Evolutionary conservation across 2,888 invertebrate species (phyloP).

Genomic region (Oxycera nigricornis): DNA sequence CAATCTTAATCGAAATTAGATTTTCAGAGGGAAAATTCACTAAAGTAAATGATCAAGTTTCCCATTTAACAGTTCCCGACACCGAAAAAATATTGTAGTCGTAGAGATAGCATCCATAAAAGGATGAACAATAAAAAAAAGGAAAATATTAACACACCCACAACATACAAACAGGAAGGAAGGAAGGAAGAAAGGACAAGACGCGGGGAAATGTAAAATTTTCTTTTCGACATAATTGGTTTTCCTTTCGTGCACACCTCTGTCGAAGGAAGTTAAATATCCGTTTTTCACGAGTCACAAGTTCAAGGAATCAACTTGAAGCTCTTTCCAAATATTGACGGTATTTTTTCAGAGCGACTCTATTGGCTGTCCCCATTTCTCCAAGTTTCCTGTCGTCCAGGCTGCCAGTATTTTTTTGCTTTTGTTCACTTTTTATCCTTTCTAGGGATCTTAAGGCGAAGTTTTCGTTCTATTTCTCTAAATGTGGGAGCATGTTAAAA

Average conservation of each 20-base stretch:
- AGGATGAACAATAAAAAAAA: neutral
- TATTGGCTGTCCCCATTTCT: neutral
- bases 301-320: neutral
- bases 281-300: slow-evolving; percentile 2
- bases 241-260: slow-evolving; percentile 25
- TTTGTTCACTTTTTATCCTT: neutral
- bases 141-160: neutral
- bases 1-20: neutral
- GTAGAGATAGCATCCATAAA: neutral
- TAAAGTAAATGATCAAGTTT: neutral
- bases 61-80: neutral
- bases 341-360: neutral
- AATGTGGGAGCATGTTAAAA: neutral
- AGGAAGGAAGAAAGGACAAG: neutral
- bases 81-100: neutral
- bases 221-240: slow-evolving; percentile 28
- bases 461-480: neutral
- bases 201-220: slow-evolving; percentile 28
- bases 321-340: slow-evolving; percentile 21
- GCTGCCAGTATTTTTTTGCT: neutral
- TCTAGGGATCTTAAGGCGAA: neutral
- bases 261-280: slow-evolving; percentile 15
- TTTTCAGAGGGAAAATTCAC: neutral
- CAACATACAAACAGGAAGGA: neutral
- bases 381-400: neutral